A percentile compares a stretch with the other conserved stretches of the same genome.
Conservation (phyloP, 2,113 vertebrate species). For the Romanogobio albipinnatus region DNA sequence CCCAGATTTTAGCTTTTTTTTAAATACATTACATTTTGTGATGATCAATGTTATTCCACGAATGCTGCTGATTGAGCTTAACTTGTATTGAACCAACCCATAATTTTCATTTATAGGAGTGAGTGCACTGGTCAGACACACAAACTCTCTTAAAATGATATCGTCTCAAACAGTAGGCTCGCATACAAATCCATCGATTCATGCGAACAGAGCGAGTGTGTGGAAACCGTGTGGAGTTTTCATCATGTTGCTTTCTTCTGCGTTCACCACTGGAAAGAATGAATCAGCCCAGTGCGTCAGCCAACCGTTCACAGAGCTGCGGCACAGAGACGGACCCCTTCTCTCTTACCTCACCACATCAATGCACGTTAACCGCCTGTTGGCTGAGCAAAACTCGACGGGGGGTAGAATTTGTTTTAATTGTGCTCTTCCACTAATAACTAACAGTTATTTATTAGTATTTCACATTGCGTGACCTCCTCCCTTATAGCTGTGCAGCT, state of each 20-base stretch:
- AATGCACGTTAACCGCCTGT: slow-evolving; percentile 59
- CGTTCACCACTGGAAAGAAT: slow-evolving; percentile 63
- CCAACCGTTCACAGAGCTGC: slow-evolving; percentile 48
- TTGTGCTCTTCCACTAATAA: slow-evolving; percentile 65
- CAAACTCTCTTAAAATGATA: neutral
- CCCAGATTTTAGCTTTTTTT: neutral
- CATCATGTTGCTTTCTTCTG: slow-evolving; percentile 20
- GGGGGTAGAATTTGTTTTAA: slow-evolving; percentile 69
- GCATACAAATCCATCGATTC: neutral
- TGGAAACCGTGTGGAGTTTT: neutral
- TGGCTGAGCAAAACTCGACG: slow-evolving; percentile 59
- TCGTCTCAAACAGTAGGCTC: neutral
- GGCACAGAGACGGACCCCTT: neutral
- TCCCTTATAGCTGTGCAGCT: slow-evolving; percentile 65
- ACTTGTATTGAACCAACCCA: neutral
- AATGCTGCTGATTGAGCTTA: neutral
- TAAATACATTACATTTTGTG: neutral
- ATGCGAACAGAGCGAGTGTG: neutral
- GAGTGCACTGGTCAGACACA: neutral
- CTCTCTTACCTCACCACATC: slow-evolving; percentile 50
- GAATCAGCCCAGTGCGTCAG: slow-evolving; percentile 46
- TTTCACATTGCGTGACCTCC: slow-evolving; percentile 57
- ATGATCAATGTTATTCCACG: neutral
- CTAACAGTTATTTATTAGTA: slow-evolving; percentile 69
- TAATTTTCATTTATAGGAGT: neutral